Evolutionary conservation across 2,113 vertebrate genomes (phyloP), one percentile per base, ranked within the genome.

Genomic region (Festucalex cinctus): DNA sequence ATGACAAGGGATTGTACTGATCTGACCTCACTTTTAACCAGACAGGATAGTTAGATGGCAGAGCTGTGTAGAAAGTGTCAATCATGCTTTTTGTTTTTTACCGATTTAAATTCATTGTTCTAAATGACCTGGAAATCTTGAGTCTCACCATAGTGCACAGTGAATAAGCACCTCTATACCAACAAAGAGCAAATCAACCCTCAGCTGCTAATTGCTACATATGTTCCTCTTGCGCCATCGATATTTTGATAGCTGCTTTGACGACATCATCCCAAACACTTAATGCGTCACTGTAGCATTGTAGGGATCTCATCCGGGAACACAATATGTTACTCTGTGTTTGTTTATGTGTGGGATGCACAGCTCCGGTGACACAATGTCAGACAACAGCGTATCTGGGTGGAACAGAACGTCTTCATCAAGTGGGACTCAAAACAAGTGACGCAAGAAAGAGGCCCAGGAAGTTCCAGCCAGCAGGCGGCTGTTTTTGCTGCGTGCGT

Each of bases 391-490:
- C 24, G 75, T 76, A 82, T 85, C 75, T 81, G n/a, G 69, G 73
- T 69, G 61, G 65, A 70, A 78, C 69, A 75, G 77, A 85, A 71
- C 72, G 68, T 78, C 78, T 83, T 85, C 75, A 61, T 81, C 85
- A 77, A 79, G 81, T 80, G 69, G 79, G 78, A 85, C 84, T 78
- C 70, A 88, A 89, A 91, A 89, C 86, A 86, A 87, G 81, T 83
- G 80, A 80, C 60, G 78, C 86, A 86, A 85, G 82, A 87, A 83
- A 89, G 85, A 81, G 86, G 83, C 75, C 83, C 86, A 86, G 85
- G 84, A 88, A 88, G 88, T 84, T 84, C 74, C 85, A 80, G 78
- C 85, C 85, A 82, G 79, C 83, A 79, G 80, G 66, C 77, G 9
- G 70, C 85, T 86, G 83, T 82, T 87, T 79, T 83, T 86, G 77